phyloP scores from a whole-genome alignment of 2,888 invertebrate species.

The Calameuta idolon region DNA sequence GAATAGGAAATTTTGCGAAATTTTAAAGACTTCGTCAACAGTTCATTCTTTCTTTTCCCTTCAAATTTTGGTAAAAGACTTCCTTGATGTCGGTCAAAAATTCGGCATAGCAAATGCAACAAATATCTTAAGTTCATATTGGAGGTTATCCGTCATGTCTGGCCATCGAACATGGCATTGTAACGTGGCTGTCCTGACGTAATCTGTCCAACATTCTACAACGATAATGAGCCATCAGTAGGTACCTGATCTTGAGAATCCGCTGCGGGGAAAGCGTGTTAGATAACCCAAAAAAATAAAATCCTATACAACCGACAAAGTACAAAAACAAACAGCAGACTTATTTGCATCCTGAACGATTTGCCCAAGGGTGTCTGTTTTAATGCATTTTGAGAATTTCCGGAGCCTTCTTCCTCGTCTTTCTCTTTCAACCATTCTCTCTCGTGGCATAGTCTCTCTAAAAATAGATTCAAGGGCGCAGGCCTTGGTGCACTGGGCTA shows the following conservation, averaged over 20 bases:
- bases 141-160: not conserved
- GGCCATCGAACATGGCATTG: not conserved
- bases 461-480: slow-evolving; percentile 59
- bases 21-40: not conserved
- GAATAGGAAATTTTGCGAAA: not conserved
- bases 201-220: not conserved
- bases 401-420: not conserved
- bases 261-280: not conserved
- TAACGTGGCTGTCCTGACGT: not conserved
- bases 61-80: not conserved
- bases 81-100: not conserved
- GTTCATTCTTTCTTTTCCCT: not conserved
- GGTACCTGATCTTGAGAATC: not conserved
- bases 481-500: slow-evolving; percentile 47
- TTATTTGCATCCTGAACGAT: not conserved
- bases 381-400: not conserved
- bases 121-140: not conserved
- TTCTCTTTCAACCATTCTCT: not conserved
- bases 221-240: not conserved
- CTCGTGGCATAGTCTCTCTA: slow-evolving; percentile 24
- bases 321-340: not conserved
- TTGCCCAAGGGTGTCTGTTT: not conserved
- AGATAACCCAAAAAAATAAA: not conserved
- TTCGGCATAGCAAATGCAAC: not conserved
- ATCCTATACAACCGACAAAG: not conserved